Base-by-base conservation (phyloP, 2,888 invertebrate species). In the Zaprionus lineosus region DNA sequence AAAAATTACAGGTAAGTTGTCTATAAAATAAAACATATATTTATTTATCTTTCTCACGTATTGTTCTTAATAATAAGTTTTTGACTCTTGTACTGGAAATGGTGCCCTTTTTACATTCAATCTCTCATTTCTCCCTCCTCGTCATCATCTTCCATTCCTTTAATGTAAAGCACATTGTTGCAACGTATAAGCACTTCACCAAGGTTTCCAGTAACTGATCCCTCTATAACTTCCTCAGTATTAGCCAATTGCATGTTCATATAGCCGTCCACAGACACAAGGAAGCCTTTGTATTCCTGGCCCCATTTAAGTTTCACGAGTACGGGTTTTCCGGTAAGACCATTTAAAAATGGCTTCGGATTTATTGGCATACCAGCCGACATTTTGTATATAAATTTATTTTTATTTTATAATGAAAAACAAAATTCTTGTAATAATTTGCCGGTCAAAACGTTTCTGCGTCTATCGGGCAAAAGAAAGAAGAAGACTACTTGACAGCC, bases 251-350 rank as follows among this genome's bases (percentile, higher is more conserved):
- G 98, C 73, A 99, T 91, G 90, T 99, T 99, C 99, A 99, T 99
- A 88, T 99, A 99, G 4, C 97, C 97, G 91, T 99, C 99, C 1
- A 98, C 97, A 2, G 99, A 98, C 0, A 99, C 99, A 24, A 99
- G 91, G 79, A 97, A 96, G 8, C 99, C 99, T 93, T 98, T 98
- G 91, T 99, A 99, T 91, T 99, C 99, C 90, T 99, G 99, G 19
- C 99, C 99, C 99, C 99, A 99, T 90, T 99, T 99, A 62, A 99
- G 92, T 91, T 99, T 99, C 1, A 99, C 98, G 90, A 98, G 94
- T 29, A 99, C 98, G 31, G 98, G 95, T 91, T 99, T 99, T 9
- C 99, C 99, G 1, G 98, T 99, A 39, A 99, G 92, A 87, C 97
- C 96, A 92, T 99, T 99, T 48, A 99, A 92, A 91, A 98, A 99